These are phyloP conservation scores for Euspilapteryx auroguttella DNA, from an alignment of 2,888 invertebrate genomes.

Conservation along the genomic window DNA sequence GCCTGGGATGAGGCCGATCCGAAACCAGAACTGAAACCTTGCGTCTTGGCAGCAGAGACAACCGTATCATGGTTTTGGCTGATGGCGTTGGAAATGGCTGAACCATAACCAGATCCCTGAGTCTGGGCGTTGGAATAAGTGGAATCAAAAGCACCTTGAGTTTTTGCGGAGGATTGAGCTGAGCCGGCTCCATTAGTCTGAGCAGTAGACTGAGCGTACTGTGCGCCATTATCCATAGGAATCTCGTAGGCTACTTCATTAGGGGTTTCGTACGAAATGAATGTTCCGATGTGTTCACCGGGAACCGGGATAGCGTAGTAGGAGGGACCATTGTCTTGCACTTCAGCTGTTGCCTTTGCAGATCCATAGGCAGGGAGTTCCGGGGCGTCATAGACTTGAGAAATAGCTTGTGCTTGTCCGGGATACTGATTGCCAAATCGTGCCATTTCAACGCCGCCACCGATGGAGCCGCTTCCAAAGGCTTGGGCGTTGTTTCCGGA, in stretches of 20 bases:
- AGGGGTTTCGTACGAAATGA: conserved; percentile 38
- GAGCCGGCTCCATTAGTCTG: conserved; percentile 20
- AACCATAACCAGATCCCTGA: conserved; percentile 1
- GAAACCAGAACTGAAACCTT: neutral
- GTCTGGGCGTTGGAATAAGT: conserved; percentile 3
- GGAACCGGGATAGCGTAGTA: conserved; percentile 32
- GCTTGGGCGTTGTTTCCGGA: conserved; percentile 20
- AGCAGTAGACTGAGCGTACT: conserved; percentile 27
- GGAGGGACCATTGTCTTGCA: conserved; percentile 13
- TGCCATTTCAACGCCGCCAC: conserved; percentile 16
- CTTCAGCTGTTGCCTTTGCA: conserved; percentile 15
- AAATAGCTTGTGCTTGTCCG: conserved; percentile 21
- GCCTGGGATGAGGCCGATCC: neutral
- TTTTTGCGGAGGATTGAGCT: conserved; percentile 28
- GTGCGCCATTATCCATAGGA: conserved; percentile 9
- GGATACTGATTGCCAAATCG: conserved; percentile 16
- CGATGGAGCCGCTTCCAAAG: conserved; percentile 16
- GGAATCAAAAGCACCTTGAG: conserved; percentile 12
- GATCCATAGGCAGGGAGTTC: conserved; percentile 12
- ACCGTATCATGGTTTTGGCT: neutral
- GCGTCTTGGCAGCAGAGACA: neutral
- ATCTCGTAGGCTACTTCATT: conserved; percentile 21
- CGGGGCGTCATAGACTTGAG: conserved; percentile 17
- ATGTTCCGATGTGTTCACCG: conserved; percentile 14
- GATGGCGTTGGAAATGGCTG: neutral